Base-by-base conservation (phyloP, 2,888 invertebrate species). In the Cataglyphis albicans region DNA sequence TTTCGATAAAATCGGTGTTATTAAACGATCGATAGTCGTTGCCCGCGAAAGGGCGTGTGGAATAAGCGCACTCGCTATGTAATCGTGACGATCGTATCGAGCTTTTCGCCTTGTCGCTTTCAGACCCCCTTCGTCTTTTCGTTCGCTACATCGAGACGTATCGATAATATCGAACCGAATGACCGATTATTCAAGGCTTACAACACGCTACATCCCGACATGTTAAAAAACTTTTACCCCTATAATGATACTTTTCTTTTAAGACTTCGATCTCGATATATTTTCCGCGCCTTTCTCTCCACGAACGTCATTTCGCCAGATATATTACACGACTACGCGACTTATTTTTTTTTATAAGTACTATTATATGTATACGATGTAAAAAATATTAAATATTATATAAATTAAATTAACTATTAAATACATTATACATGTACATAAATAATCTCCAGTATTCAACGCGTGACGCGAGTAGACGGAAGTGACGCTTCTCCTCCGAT, bases 161-260 rank as follows among this genome's bases (percentile, higher is more conserved):
- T 82, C 65, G 82, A 84, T 75, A 74, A 57, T 80, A 84, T 82
- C 84, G 67, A 52, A 32, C 64, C 21, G 48, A 21, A 48, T 68
- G 82, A 80, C 72, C 74, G 73, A 84, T 86, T 74, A 70, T 65
- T 59, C 57, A 12, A 76, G 41, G n/a, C 41, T 59, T 35, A 65
- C 35, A 44, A 41, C 81, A 80, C 73, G 67, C 74, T 6, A 73
- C 32, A 55, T n/a, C 29, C 3, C n/a, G 15, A 12, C 38, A 59
- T 21, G 18, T 38, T 18, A 38, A n/a, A 52, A 32, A 21, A 48
- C 9, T 52, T 48, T 6, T 63, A 44, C 1, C 32, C 32, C n/a
- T 52, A 15, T 55, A 52, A 67, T 21, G 12, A 48, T 35, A 64
- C 32, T 32, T 73, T 72, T 35, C 25, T 75, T 35, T 52, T 48